Evolutionary conservation across 2,888 invertebrate genomes (phyloP), one percentile per base, ranked within the genome.

Genomic region (Epinotia bilunana): DNA sequence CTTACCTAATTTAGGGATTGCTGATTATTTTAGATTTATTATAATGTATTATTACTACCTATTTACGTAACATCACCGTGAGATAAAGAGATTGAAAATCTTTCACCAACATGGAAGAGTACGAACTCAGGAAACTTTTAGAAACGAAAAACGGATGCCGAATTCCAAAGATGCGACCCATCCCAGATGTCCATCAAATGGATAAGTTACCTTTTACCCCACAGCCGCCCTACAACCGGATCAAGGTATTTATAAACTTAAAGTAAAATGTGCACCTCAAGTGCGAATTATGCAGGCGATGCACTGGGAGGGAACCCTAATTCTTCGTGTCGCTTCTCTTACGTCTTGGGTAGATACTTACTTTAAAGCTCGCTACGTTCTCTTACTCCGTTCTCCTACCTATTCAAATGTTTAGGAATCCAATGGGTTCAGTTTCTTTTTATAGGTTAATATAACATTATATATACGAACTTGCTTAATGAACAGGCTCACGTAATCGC

Each of bases 101-200:
- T 3, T 23, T 43, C 64, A 33, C n/a, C 53, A 64, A 78, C 78
- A 94, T 94, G 94, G 85, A 94, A 57, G 94, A 93, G 77, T 88
- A 92, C 43, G 92, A 94, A 61, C 76, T 94, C 39, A 86, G 92
- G 60, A 93, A 91, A 79, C 83, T 94, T 7, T 80, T 94, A 77
- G 88, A 86, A 76, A 91, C 94, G 64, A 94, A 93, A 83, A 91
- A 92, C 86, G 92, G 92, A 23, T 92, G 94, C 78, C 84, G 90
- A 28, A 82, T 94, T 11, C 94, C 94, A 9, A 79, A 80, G 20
- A 89, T 94, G 91, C 80, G 80, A 46, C 92, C 93, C 0, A 82
- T 92, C 68, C 94, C 94, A 0, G 91, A 94, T 78, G 82, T 89
- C 6, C 87, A 86, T 55, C 83, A 84, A 79, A 88, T 93, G 88